phyloP scores from a whole-genome alignment of 2,113 vertebrate species.

The cat (Felis catus) region F.catus_Fca126_mat1.0 CM031416.1:56785501-56786000 shows the following conservation, averaged over 20 bases:
- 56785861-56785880: not conserved
- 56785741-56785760: not conserved
- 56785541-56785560: no score
- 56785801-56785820: not conserved
- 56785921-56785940: not conserved
- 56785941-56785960: not conserved
- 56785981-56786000: not conserved
- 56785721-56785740: conserved; percentile 28
- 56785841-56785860: not conserved
- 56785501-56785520: conserved; percentile 17
- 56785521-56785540: no score
- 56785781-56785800: not conserved
- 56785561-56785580: no score
- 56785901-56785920: not conserved
- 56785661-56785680: no score
- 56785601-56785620: no score
- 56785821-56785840: not conserved
- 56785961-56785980: not conserved
- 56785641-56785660: no score
- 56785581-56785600: no score
- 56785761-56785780: not conserved
- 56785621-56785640: no score
- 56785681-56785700: no score
- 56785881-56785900: not conserved
- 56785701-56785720: no score